Conservation (phyloP, 2,888 invertebrate genomes). For the Teleiodes luculella region DNA sequence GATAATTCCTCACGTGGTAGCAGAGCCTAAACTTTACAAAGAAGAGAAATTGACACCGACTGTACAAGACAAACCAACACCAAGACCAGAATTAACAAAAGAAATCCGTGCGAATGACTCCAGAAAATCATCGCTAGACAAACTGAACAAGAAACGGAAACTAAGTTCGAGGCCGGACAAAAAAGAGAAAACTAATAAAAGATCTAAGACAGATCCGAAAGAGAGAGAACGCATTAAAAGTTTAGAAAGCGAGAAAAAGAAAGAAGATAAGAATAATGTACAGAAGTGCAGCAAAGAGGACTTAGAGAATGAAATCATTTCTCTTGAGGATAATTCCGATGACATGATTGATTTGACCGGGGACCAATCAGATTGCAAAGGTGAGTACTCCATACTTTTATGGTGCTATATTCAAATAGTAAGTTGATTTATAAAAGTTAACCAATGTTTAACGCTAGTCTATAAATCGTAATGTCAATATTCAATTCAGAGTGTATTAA, state of each 20-base stretch:
- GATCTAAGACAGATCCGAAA: slow-evolving; percentile 31
- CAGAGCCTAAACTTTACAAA: slow-evolving; percentile 25
- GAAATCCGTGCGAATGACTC: too few relatives aligned
- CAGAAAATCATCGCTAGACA: slow-evolving; percentile 23
- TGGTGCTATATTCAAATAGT: too few relatives aligned
- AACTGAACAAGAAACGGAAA: slow-evolving; percentile 24
- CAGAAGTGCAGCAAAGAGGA: slow-evolving; percentile 43
- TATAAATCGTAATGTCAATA: too few relatives aligned
- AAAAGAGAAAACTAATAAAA: slow-evolving; percentile 22
- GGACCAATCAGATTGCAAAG: slow-evolving; percentile 71
- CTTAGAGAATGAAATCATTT: slow-evolving; percentile 60
- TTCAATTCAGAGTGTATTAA: too few relatives aligned
- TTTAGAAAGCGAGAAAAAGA: slow-evolving; percentile 34
- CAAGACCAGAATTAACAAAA: slow-evolving; percentile 23
- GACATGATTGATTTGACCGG: slow-evolving; percentile 81
- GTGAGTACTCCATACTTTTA: slow-evolving; percentile 31
- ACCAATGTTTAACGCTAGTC: too few relatives aligned
- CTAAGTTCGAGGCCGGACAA: slow-evolving; percentile 15
- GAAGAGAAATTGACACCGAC: slow-evolving; percentile 14
- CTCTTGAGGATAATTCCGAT: slow-evolving; percentile 64
- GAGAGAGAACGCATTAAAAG: slow-evolving; percentile 41
- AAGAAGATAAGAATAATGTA: slow-evolving; percentile 37
- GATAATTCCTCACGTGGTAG: slow-evolving; percentile 24
- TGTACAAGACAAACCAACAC: slow-evolving; percentile 20
- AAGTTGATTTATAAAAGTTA: too few relatives aligned